Evolutionary conservation across 2,113 vertebrate species (phyloP), one percentile per base, ranked within the genome.

Genomic region (Leptobrachium ailaonicum): DNA sequence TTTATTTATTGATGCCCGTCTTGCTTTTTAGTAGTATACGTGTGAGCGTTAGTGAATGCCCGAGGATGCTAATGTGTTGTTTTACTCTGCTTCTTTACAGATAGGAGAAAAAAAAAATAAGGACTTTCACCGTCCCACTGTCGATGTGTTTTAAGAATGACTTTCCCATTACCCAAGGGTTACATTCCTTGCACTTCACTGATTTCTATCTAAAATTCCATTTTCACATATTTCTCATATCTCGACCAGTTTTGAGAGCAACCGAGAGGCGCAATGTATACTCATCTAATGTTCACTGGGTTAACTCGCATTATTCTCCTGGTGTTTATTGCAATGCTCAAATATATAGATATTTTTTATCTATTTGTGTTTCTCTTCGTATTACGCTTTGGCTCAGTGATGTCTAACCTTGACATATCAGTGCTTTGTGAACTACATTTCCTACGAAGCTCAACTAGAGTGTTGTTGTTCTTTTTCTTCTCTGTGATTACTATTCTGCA

Each of bases 171-270:
- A 80, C 71, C 73, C 71, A 74, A 45, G 78, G 78, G 78, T 80
- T 80, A 71, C 64, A 74, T 80, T 80, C 73, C 42, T 62, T 74
- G 71, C 66, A 80, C 71, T 74, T 80, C 78, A 80, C 71, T 68
- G 78, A 67, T 80, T 80, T 80, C 78, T 74, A 80, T 74, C 78
- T 80, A 80, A 80, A 80, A 74, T 68, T 58, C 73, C 3, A 68
- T 80, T 80, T 80, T 80, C 42, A 68, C 77, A 80, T 70, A 72
- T 78, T 80, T 80, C 47, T 64, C 6, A 40, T 79, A 53, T 66
- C 40, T 40, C 41, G 47, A 50, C 8, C 47, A 60, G 56, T 12
- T 60, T 60, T 60, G 56, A 60, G 56, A 12, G 47, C 47, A 8
- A 13, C 56, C 9, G 13, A 12, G 13, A 60, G 10, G 13, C 4